Evolutionary conservation across 2,797 vertebrate species (phyloP).

Genomic region (Sylvilagus floridanus): DNA sequence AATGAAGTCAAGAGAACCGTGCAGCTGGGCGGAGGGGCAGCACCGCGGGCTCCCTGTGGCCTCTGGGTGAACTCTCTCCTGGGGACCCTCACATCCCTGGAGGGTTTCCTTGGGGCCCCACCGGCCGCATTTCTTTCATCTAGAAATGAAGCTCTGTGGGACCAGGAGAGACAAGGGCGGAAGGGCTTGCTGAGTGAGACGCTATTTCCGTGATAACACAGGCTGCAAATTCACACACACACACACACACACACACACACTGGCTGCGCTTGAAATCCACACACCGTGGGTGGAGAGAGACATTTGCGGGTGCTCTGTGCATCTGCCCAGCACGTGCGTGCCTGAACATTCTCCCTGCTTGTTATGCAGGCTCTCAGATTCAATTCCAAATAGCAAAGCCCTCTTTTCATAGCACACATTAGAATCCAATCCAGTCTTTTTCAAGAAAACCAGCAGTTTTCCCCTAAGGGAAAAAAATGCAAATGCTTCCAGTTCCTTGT

Average conservation of each 20-base stretch:
- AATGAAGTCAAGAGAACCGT: not conserved
- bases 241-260: not conserved
- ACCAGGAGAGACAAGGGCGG: not conserved
- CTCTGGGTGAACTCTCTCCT: not conserved
- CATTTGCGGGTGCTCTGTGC: not conserved
- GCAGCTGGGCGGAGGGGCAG: too few relatives aligned
- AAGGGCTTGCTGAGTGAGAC: not conserved
- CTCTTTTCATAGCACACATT: not conserved
- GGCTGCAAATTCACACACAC: not conserved
- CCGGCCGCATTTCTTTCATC: not conserved
- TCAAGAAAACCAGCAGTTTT: not conserved
- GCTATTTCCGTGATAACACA: not conserved
- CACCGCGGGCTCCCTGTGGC: too few relatives aligned
- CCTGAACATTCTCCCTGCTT: not conserved
- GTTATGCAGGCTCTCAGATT: not conserved
- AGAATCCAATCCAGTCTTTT: not conserved
- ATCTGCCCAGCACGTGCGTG: not conserved
- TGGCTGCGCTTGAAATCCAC: not conserved
- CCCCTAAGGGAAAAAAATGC: not conserved
- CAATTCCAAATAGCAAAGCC: not conserved
- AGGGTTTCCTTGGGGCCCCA: not conserved
- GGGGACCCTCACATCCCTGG: not conserved
- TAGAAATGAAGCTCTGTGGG: constrained; percentile 37
- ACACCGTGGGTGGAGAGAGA: not conserved
- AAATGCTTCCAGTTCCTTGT: not conserved